Conservation (phyloP, 2,113 vertebrate genomes). For the Rhombomys opimus region DNA sequence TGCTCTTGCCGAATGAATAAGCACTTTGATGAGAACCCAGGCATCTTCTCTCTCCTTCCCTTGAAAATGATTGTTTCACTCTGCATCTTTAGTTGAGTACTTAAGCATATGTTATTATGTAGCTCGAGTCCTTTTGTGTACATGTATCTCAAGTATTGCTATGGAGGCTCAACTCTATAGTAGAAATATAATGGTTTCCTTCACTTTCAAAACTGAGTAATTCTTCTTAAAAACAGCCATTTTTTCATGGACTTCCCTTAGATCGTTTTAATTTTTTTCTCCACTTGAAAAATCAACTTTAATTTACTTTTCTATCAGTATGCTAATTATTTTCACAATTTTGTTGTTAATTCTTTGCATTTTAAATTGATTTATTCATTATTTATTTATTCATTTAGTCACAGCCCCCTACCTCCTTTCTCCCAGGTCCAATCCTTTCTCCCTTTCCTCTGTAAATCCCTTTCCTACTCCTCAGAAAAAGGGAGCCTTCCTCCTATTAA, state of each 20-base stretch:
- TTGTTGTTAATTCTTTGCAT: neutral
- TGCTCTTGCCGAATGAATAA: neutral
- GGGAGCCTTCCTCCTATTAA: no score
- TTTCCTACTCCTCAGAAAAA: no score
- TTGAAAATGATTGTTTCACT: neutral
- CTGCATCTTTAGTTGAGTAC: neutral
- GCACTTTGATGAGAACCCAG: neutral
- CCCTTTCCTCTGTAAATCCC: no score
- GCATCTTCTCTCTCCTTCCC: no score
- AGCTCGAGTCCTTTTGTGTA: neutral
- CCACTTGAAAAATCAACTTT: neutral
- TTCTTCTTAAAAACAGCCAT: neutral
- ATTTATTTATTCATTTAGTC: no score
- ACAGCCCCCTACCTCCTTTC: no score
- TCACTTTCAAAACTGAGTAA: neutral
- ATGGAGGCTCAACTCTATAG: neutral
- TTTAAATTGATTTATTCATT: no score
- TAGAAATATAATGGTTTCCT: neutral
- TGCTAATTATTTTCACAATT: neutral
- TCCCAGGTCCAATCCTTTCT: no score
- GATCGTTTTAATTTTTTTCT: neutral
- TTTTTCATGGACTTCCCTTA: neutral
- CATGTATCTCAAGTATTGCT: neutral
- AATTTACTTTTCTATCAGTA: neutral
- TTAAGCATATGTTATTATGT: neutral